phyloP scores from a whole-genome alignment of 2,888 invertebrate genomes.

The Chorisops tibialis region DNA sequence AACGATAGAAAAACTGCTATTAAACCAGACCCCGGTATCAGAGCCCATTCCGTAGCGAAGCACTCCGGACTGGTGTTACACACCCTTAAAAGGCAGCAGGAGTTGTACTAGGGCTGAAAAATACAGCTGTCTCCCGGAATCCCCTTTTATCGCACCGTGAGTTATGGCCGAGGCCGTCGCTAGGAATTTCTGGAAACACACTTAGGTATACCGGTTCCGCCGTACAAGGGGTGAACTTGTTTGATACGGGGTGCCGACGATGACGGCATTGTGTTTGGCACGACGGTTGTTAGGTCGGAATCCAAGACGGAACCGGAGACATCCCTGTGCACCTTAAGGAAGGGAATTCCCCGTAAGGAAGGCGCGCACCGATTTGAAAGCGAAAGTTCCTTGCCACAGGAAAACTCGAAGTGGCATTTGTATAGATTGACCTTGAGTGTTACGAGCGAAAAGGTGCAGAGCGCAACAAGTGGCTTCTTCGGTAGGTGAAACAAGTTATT shows the following conservation, averaged over 20 bases:
- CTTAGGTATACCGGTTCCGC: background rate
- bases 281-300: too few relatives aligned
- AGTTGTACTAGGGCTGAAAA: conserved; percentile 5
- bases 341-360: conserved; percentile 2
- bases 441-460: conserved; percentile 7
- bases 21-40: conserved; percentile 13
- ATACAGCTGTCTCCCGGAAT: conserved; percentile 24
- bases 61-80: conserved; percentile 13
- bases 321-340: conserved; percentile 11
- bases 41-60: too few relatives aligned
- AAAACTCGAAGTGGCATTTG: conserved; percentile 5
- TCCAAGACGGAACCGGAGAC: background rate
- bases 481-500: conserved; percentile 13
- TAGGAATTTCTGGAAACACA: conserved; percentile 12
- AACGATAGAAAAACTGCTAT: background rate
- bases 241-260: background rate
- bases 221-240: background rate
- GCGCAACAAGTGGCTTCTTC: conserved; percentile 21
- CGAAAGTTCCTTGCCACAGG: conserved; percentile 17
- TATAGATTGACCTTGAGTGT: too few relatives aligned
- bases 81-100: conserved; percentile 6
- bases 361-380: conserved; percentile 8
- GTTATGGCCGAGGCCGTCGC: conserved; percentile 4
- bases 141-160: conserved; percentile 8
- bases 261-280: too few relatives aligned